Conservation (phyloP, 1,140 invertebrate genomes). For the Ladona fulva region DNA sequence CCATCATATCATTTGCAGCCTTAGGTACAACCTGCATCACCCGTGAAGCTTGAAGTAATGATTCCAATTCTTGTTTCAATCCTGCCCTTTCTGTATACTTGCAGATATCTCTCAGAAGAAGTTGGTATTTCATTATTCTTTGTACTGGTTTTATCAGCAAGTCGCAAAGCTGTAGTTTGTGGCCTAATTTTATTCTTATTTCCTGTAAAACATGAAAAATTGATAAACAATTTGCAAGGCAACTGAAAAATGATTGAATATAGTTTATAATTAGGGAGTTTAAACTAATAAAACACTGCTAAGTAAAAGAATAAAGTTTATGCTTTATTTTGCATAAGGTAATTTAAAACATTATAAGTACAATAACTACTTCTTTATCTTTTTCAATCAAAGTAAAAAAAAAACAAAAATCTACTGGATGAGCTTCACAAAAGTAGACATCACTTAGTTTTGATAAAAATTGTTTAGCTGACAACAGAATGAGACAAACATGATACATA, state of each 20-base stretch:
- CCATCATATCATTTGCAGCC: constrained; percentile 98
- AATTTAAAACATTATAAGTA: too few relatives aligned
- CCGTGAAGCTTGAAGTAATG: constrained; percentile 65
- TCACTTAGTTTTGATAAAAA: too few relatives aligned
- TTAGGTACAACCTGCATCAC: constrained; percentile 91
- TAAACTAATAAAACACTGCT: too few relatives aligned
- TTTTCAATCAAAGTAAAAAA: too few relatives aligned
- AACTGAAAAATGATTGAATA: too few relatives aligned
- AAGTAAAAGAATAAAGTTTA: too few relatives aligned
- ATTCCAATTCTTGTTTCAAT: constrained; percentile 55
- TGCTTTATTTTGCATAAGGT: too few relatives aligned
- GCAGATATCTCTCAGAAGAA: constrained; percentile 79
- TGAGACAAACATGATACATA: constrained; percentile 38
- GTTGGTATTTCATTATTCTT: constrained; percentile 95
- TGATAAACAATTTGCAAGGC: neutral
- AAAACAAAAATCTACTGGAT: too few relatives aligned
- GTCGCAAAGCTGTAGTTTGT: constrained; percentile 89
- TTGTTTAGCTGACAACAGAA: too few relatives aligned
- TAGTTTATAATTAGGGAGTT: too few relatives aligned
- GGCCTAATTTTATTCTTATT: constrained; percentile 82
- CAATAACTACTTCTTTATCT: too few relatives aligned
- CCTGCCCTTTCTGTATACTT: constrained; percentile 65
- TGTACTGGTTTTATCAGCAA: constrained; percentile 97
- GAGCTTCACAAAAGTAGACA: too few relatives aligned
- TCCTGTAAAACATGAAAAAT: constrained; percentile 49